phyloP scores from a whole-genome alignment of 2,797 vertebrate species.

The Ataeniobius toweri region DNA sequence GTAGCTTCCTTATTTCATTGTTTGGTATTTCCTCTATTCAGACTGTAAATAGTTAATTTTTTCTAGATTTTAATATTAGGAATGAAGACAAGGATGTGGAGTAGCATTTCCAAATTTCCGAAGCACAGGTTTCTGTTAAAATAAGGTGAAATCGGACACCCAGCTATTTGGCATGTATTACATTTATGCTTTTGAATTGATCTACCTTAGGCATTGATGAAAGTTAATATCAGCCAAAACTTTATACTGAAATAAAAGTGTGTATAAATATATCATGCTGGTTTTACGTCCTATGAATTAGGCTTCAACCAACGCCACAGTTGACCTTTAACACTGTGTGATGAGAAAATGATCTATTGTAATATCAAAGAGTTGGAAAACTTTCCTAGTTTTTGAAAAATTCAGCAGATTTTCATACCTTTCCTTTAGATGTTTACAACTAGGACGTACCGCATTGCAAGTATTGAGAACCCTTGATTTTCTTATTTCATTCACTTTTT shows the following conservation, averaged over 20 bases:
- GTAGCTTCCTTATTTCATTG: not conserved
- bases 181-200: not conserved
- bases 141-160: not conserved
- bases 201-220: not conserved
- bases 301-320: not conserved
- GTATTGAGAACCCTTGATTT: not conserved
- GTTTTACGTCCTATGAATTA: conserved; percentile 1
- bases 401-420: not conserved
- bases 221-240: not conserved
- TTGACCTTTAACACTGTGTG: not conserved
- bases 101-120: not conserved
- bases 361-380: not conserved
- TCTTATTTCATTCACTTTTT: not conserved
- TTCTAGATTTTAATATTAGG: not conserved
- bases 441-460: not conserved
- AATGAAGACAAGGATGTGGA: not conserved
- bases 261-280: not conserved
- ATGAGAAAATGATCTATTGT: not conserved
- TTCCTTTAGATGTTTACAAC: not conserved
- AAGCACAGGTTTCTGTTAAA: not conserved
- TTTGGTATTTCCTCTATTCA: conserved; percentile 7
- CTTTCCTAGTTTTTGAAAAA: not conserved
- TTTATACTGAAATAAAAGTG: not conserved
- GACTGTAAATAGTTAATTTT: not conserved
- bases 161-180: too few species aligned